phyloP scores from a whole-genome alignment of 1,140 invertebrate genomes.

The Lordiphosa mommai region DNA sequence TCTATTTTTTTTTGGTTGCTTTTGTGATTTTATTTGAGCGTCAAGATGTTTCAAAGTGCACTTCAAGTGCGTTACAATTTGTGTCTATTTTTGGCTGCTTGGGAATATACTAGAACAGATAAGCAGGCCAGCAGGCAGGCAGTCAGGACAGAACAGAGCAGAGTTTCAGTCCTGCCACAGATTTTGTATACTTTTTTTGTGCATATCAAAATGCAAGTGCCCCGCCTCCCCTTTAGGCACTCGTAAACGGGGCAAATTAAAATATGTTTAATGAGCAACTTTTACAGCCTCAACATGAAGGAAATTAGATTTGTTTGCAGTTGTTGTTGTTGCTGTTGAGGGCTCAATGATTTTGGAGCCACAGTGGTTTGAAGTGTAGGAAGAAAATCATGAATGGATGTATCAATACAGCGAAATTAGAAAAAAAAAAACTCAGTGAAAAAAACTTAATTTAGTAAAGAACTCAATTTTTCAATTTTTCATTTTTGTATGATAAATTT shows the following conservation, averaged over 20 bases:
- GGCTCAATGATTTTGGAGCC: background rate
- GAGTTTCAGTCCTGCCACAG: too few relatives aligned
- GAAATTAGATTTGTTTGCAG: too few relatives aligned
- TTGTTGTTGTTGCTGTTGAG: background rate
- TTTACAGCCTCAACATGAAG: conserved; percentile 7
- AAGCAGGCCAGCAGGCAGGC: conserved; percentile 5
- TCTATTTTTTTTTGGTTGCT: too few relatives aligned
- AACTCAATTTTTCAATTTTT: too few relatives aligned
- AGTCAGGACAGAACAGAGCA: background rate
- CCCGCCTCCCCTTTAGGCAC: conserved; percentile 12
- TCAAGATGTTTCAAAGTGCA: conserved; percentile 72
- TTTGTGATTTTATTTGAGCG: conserved; percentile 48
- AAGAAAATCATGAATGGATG: too few relatives aligned
- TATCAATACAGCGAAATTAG: too few relatives aligned
- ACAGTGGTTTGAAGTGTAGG: conserved; percentile 8
- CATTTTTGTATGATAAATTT: too few relatives aligned
- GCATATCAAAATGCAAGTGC: background rate
- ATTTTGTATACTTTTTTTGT: too few relatives aligned
- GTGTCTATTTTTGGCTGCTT: conserved; percentile 70
- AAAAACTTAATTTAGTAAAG: too few relatives aligned
- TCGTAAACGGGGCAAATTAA: conserved; percentile 18
- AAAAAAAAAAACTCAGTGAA: too few relatives aligned
- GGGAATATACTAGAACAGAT: conserved; percentile 55
- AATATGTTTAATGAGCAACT: conserved; percentile 48
- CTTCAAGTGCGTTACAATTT: conserved; percentile 69